These are phyloP conservation scores for Orussus abietinus DNA, from an alignment of 1,140 invertebrate species.

Conservation along the genomic window DNA sequence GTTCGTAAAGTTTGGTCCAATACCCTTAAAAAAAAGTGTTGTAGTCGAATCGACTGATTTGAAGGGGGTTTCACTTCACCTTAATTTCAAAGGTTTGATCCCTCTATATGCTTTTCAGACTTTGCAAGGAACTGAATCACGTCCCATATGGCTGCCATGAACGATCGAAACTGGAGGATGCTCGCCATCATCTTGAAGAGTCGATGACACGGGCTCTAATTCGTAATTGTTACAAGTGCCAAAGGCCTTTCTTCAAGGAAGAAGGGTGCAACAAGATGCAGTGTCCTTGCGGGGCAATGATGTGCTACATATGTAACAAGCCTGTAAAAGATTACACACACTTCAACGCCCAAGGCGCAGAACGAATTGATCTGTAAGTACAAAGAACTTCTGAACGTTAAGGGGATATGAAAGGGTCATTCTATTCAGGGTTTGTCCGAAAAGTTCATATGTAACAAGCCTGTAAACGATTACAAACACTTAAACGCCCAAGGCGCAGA, in stretches of 20 bases:
- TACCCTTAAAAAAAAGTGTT: too few relatives aligned
- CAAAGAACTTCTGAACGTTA: slow-evolving; percentile 11
- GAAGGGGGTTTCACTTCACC: too few relatives aligned
- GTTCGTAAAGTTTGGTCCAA: background rate
- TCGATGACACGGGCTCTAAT: slow-evolving; percentile 65
- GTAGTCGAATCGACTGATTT: too few relatives aligned
- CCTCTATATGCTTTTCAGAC: slow-evolving; percentile 37
- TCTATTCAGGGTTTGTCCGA: too few relatives aligned
- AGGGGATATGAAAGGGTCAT: too few relatives aligned
- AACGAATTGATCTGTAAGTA: slow-evolving; percentile 26
- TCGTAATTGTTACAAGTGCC: slow-evolving; percentile 61
- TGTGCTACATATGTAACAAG: slow-evolving; percentile 66
- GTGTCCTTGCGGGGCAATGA: slow-evolving; percentile 63
- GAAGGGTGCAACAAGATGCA: slow-evolving; percentile 71
- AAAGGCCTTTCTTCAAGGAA: slow-evolving; percentile 60
- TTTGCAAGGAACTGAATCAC: slow-evolving; percentile 62
- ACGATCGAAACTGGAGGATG: slow-evolving; percentile 56
- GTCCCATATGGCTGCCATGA: slow-evolving; percentile 62
- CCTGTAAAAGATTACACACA: slow-evolving; percentile 60
- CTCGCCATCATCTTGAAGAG: slow-evolving; percentile 60
- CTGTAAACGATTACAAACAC: slow-evolving; percentile 59
- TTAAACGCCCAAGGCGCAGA: slow-evolving; percentile 53
- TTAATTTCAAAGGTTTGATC: background rate
- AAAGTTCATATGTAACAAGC: slow-evolving; percentile 59
- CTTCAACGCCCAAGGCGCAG: slow-evolving; percentile 54